phyloP scores from a whole-genome alignment of 2,113 vertebrate species.

The Todiramphus saurophagus region DNA sequence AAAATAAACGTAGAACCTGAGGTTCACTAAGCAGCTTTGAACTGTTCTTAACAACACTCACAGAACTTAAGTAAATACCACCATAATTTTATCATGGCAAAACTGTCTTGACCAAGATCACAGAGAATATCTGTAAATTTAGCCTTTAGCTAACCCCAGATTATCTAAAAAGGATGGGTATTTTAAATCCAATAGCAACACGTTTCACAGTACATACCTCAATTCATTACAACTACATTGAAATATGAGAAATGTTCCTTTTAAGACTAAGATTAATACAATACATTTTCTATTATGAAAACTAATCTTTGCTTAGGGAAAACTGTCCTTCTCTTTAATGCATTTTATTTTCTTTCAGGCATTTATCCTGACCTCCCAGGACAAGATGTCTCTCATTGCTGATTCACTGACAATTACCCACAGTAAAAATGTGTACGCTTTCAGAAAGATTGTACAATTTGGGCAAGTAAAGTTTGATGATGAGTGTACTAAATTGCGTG shows the following conservation, averaged over 20 bases:
- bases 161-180: background rate
- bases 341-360: background rate
- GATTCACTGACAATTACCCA: background rate
- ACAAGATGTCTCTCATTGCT: background rate
- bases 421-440: background rate
- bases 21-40: background rate
- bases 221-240: background rate
- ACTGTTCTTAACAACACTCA: background rate
- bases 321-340: background rate
- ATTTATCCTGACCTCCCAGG: background rate
- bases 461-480: background rate
- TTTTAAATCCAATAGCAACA: slow-evolving; percentile 2
- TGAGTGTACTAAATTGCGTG: background rate
- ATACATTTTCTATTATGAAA: background rate
- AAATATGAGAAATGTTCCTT: background rate
- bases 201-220: background rate
- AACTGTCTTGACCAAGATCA: background rate
- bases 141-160: background rate
- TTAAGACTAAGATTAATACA: background rate
- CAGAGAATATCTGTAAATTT: background rate
- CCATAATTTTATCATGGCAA: background rate
- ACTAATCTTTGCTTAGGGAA: background rate
- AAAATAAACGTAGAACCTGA: background rate
- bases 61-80: background rate
- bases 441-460: background rate